Base-by-base conservation (phyloP, 1,140 invertebrate genomes). In the Sesamia nonagrioides region DNA sequence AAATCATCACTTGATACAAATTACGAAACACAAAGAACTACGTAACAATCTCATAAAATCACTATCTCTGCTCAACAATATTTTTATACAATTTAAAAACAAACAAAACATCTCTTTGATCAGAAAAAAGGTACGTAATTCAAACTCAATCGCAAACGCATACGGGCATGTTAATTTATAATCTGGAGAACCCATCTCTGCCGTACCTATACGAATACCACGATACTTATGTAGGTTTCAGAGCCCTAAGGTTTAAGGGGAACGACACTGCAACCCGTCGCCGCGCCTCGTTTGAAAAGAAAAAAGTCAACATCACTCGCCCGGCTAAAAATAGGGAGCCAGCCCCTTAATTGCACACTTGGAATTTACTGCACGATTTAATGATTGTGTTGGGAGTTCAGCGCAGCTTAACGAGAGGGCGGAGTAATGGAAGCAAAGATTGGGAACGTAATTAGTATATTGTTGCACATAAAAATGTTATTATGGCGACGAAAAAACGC, bases 301-400 rank as follows among this genome's bases (percentile, higher is more conserved):
- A 91, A 90, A 88, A 91, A 89, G 66, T 78, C 84, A 85, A 79
- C 80, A 75, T 79, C 82, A 78, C 77, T 78, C 84, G 81, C 80
- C 81, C 80, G 82, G 86, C 90, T 93, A 93, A 93, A 93, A 93
- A 93, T 92, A 93, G 88, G 84, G 84, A 88, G 83, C 84, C 83
- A 81, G 89, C 84, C 80, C 86, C 88, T 91, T 92, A 92, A 92
- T 92, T 90, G 88, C 89, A 89, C 86, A 88, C 86, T 89, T 89
- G 88, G 90, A 91, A 91, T 93, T 90, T 92, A 91, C 88, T 87
- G 86, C 87, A 88, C 85, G 86, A 88, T 88, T 88, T 90, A 91
- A 91, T 90, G 90, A 91, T 89, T 87, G 82, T 83, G 79, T 88
- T 87, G 84, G 78, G 82, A 84, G 86, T 86, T 86, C 82, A 88